Conservation (phyloP, 2,888 invertebrate genomes). For the Polyommatus iphigenia region DNA sequence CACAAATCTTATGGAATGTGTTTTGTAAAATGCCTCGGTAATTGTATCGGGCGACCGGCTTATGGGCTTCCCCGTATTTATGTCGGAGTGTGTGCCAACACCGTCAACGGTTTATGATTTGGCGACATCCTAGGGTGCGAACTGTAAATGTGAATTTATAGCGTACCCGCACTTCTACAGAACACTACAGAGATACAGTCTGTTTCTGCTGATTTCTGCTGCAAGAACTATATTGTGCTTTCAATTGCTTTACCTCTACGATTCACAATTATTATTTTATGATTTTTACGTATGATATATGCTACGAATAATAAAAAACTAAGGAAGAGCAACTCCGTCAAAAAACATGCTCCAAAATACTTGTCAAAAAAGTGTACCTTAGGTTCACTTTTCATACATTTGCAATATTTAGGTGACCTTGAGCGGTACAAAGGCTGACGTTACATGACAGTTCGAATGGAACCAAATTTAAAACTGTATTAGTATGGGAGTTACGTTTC, state of each 20-base stretch:
- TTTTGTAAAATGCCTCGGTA: constrained; percentile 8
- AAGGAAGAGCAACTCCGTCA: too few relatives aligned
- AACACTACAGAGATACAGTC: constrained; percentile 7
- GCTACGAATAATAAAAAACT: too few relatives aligned
- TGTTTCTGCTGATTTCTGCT: background rate
- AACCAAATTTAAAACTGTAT: too few relatives aligned
- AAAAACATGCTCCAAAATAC: too few relatives aligned
- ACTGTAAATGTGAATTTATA: constrained; percentile 55
- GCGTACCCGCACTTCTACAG: background rate
- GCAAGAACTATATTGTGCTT: background rate
- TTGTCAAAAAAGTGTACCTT: too few relatives aligned
- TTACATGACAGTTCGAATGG: too few relatives aligned
- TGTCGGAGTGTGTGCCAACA: constrained; percentile 11
- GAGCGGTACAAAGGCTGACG: too few relatives aligned
- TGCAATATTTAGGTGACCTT: too few relatives aligned
- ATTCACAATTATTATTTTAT: background rate
- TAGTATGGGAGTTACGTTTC: too few relatives aligned
- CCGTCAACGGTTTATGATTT: constrained; percentile 60
- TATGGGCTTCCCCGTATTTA: constrained; percentile 21
- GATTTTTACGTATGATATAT: background rate
- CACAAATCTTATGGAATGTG: background rate
- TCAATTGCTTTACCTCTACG: background rate
- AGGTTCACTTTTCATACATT: too few relatives aligned
- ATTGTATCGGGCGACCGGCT: constrained; percentile 22
- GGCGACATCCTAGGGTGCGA: constrained; percentile 62